Evolutionary conservation across 2,797 vertebrate species (phyloP), one percentile per base, ranked within the genome.

Genomic region (Mus spretus): DNA sequence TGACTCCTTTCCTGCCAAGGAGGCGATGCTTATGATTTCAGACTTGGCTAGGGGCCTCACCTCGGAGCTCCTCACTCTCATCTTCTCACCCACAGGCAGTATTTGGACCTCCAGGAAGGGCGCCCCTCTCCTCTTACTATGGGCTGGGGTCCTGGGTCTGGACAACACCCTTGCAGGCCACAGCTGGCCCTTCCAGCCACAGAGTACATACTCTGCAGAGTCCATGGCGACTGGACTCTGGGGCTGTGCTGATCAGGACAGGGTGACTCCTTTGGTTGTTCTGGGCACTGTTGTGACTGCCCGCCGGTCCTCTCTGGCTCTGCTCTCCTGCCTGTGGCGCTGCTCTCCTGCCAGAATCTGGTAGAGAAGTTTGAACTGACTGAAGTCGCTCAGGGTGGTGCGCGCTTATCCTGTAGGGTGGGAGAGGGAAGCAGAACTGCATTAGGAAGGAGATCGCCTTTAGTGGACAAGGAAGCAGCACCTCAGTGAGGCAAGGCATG

Each of bases 91-190:
- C n/a, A 74, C 37, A 0, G 82, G 55, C n/a, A 96, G 78, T 14
- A 96, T 96, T 63, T 95, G 17, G 2, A 96, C 82, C 63, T 95
- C 44, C 12, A 90, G 72, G 47, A 50, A 72, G 77, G n/a, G 6
- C 6, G 5, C 2, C 72, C 24, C 31, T 37, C 44, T 37, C 61
- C 37, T 44, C 89, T 50, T 91, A 34, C 1, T 14, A 72, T 37
- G 26, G 20, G 65, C 19, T 40, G 86, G 19, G 47, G 7, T 5
- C 31, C 44, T 10, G 17, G 28, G 26, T 89, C 70, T 94, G 44
- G 89, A 83, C 83, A 97, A 31, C 47, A 93, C 93, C 83, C 81
- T 89, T 14, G 89, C 95, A 28, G 93, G 95, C 93, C 95, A 93
- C 3, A 86, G 15, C 53, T 59, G 70, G 6, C 86, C 86, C 26